Evolutionary conservation across 2,888 invertebrate species (phyloP).

Genomic region (Escarpia spicata): DNA sequence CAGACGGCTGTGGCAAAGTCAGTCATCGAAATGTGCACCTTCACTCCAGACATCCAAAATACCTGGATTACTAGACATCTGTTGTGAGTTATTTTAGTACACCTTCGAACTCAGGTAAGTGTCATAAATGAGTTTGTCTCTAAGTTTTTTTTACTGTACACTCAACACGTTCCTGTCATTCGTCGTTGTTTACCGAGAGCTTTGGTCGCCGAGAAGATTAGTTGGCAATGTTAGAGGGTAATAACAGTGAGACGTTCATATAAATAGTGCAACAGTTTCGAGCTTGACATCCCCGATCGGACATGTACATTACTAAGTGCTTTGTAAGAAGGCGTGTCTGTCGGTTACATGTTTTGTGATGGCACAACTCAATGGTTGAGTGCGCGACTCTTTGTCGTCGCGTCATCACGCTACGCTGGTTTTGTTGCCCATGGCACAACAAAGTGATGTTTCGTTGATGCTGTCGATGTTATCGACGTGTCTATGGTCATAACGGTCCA

Average conservation of each 20-base stretch:
- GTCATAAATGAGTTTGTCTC: not conserved
- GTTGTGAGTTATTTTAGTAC: not conserved
- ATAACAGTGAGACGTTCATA: not conserved
- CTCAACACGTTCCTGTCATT: not conserved
- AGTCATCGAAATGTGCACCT: not conserved
- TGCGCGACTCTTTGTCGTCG: not conserved
- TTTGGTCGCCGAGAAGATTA: not conserved
- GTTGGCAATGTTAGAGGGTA: not conserved
- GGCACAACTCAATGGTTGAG: not conserved
- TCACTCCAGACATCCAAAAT: not conserved
- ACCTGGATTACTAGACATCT: not conserved
- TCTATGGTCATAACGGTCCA: too few species aligned
- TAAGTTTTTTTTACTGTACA: not conserved
- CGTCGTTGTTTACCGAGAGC: not conserved
- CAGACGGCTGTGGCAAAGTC: not conserved
- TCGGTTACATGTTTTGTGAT: not conserved
- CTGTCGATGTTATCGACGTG: not conserved
- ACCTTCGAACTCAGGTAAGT: not conserved
- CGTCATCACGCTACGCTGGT: not conserved
- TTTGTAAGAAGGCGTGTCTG: not conserved
- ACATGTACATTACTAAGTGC: not conserved
- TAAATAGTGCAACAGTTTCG: not conserved
- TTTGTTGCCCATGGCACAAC: not conserved
- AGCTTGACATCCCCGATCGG: not conserved
- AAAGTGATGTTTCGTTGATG: not conserved